Base-by-base conservation (phyloP, 2,888 invertebrate genomes). In the Thyatira batis region DNA sequence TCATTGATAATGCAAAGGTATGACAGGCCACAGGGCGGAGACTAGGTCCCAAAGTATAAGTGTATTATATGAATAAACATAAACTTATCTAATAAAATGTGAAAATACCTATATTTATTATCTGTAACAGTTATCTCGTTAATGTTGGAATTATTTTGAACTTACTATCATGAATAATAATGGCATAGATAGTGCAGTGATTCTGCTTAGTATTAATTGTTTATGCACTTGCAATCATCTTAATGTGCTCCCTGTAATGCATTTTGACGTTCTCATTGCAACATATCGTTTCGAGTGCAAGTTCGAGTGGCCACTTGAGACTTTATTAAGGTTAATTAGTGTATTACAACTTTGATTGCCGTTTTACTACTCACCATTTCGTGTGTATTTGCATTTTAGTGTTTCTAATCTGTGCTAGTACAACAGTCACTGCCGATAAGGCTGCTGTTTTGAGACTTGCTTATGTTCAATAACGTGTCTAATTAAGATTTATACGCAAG, bases 281-380 rank as follows among this genome's bases (percentile, higher is more conserved):
- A 64, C 65, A 66, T 63, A 53, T 67, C 55, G 48, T 33, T 39
- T 70, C 61, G 53, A 80, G 77, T 70, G 66, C 57, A 54, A 39
- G 49, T 68, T 73, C 67, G 58, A 75, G 71, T 68, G 68, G 60
- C 52, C 54, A 64, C 67, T 69, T 63, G 63, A 66, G 60, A 59
- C 50, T 49, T 55, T 69, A 70, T 68, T 64, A 65, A 65, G 70
- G 71, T 75, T 76, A 77, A 79, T 80, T 71, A 71, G 49, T 66
- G 53, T 63, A 65, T 69, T 69, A 65, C 56, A 62, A 65, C 50
- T 59, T 56, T 59, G 61, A 68, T 65, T 56, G 54, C 57, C 28
- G 39, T 57, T 54, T 53, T 49, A 50, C 44, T 58, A 54, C 49
- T 28, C 10, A 20, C 48, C 20, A 27, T 27, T 48, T 20, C 11